phyloP scores from a whole-genome alignment of 2,888 invertebrate genomes.

The Lomographa bimaculata region DNA sequence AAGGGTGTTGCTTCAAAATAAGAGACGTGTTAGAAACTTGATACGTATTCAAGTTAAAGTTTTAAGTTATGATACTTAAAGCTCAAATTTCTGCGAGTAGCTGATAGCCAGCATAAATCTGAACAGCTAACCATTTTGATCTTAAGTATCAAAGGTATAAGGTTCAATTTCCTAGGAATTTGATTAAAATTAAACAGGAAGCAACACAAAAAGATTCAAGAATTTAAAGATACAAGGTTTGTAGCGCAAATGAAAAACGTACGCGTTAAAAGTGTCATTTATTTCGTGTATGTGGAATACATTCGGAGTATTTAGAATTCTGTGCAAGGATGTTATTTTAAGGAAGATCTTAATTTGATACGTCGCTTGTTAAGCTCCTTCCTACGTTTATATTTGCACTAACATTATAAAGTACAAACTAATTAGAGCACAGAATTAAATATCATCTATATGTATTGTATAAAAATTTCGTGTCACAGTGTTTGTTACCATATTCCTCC shows the following conservation, averaged over 20 bases:
- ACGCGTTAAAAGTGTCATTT: constrained; percentile 15
- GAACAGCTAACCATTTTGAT: not conserved
- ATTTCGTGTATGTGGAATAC: constrained; percentile 2
- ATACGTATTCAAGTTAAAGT: no score
- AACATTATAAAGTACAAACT: no score
- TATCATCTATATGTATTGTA: no score
- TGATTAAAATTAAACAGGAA: constrained; percentile 1
- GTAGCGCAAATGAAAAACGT: constrained; percentile 11
- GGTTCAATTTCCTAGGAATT: constrained; percentile 1
- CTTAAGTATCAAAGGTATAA: not conserved
- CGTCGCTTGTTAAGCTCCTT: no score
- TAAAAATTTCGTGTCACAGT: no score
- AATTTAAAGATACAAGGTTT: constrained; percentile 12
- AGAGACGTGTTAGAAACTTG: constrained; percentile 2
- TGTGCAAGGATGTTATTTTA: not conserved
- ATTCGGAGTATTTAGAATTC: not conserved
- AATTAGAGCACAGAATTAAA: no score
- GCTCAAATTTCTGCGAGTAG: constrained; percentile 7
- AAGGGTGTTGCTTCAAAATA: not conserved
- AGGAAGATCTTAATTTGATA: not conserved
- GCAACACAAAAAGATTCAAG: constrained; percentile 5
- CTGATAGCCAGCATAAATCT: not conserved
- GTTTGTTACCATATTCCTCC: no score
- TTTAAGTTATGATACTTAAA: constrained; percentile 10
- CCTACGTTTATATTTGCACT: no score